Evolutionary conservation across 2,888 invertebrate species (phyloP), one percentile per base, ranked within the genome.

Genomic region (Mamestra brassicae): DNA sequence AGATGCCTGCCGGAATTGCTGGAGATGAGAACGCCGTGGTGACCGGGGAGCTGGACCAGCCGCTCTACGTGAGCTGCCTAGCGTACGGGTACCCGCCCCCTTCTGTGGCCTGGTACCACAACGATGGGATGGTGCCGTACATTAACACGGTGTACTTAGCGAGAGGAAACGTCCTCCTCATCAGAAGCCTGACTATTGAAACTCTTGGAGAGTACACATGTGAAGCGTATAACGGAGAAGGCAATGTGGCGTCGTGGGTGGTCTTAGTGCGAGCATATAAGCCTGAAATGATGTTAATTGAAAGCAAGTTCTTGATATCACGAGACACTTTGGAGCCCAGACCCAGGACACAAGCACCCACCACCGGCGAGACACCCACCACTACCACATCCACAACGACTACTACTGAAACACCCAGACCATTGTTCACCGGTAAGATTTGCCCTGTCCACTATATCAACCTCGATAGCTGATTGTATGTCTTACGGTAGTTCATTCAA

Each of bases 151-250:
- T 97, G 70, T 98, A 97, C 92, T 98, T 98, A 91, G 98, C 98
- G 81, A 97, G 97, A 78, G 98, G 98, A 88, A 97, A 97, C 92
- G 97, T 98, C 2, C 96, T 99, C 63, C 97, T 97, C 77, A 98
- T 99, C 89, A 97, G 97, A 70, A 95, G 97, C 1, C 97, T 99
- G 17, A 97, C 97, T 54, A 89, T 98, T 36, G 97, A 97, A 8
- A 98, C 98, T 88, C 97, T 98, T 70, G 99, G 99, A 6, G 97
- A 98, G 67, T 99, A 99, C 95, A 98, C 98, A 8, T 99, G 99
- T 91, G 98, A 98, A 90, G 99, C 98, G 6, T 99, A 98, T 93
- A 99, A 99, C 90, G 98, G 98, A 3, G 92, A 97, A 10, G 98
- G 97, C 15, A 97, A 97, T 85, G 97, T 99, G 7, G 98, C 98